These are phyloP conservation scores for Bufotes viridis DNA, from an alignment of 2,797 vertebrate genomes.

Conservation along the genomic window DNA sequence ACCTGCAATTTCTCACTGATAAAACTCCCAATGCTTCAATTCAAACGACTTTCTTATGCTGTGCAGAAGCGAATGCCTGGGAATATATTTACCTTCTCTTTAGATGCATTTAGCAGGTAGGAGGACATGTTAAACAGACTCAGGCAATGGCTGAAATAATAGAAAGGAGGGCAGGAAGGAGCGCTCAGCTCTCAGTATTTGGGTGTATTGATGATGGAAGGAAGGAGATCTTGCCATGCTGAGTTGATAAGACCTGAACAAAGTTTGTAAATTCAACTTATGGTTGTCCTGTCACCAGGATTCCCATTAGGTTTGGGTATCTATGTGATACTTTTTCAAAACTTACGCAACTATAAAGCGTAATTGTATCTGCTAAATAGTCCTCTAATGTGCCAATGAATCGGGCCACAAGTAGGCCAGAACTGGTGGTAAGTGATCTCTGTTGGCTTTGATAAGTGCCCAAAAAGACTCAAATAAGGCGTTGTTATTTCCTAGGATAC, in stretches of 20 bases:
- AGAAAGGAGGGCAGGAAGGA: constrained; percentile 20
- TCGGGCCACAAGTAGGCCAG: too few species aligned
- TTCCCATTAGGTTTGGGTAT: background rate
- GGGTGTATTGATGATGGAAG: background rate
- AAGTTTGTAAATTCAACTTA: background rate
- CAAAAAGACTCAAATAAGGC: too few species aligned
- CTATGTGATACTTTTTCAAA: too few species aligned
- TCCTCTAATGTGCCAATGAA: too few species aligned
- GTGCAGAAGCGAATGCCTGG: constrained; percentile 51
- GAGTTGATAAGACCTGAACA: background rate
- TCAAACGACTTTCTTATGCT: constrained; percentile 58
- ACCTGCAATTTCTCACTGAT: constrained; percentile 68
- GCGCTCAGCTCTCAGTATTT: constrained; percentile 5
- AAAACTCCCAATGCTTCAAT: constrained; percentile 62
- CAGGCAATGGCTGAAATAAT: constrained; percentile 37
- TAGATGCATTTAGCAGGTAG: constrained; percentile 60
- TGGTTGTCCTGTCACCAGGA: background rate
- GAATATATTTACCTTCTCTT: constrained; percentile 61
- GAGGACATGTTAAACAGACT: constrained; percentile 60
- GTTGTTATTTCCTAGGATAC: too few species aligned
- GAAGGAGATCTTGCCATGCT: background rate
- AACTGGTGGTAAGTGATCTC: too few species aligned
- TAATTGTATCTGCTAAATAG: too few species aligned
- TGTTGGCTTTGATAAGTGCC: too few species aligned
- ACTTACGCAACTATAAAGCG: too few species aligned